Conservation (phyloP, 2,888 invertebrate genomes). For the Calliopum simillimum region DNA sequence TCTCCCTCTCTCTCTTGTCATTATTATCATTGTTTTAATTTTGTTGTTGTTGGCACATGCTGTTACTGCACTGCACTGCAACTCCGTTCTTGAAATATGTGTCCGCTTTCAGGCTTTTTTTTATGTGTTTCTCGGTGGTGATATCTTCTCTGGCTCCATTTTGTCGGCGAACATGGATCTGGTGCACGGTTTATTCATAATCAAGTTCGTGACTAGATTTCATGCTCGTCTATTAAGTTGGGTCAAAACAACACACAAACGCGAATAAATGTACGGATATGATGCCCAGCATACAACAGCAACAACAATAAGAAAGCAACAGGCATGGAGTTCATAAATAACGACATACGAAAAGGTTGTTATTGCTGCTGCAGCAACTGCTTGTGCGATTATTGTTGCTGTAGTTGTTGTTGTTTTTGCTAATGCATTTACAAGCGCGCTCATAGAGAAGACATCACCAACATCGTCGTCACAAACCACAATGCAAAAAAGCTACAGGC, state of each 20-base stretch:
- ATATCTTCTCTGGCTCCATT: conserved; percentile 65
- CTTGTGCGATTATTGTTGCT: conserved; percentile 16
- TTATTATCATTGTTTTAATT: neutral
- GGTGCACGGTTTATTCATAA: conserved; percentile 69
- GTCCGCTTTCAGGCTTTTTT: conserved; percentile 13
- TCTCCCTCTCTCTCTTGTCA: too few species aligned
- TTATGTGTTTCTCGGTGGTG: conserved; percentile 40
- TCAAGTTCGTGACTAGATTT: conserved; percentile 70
- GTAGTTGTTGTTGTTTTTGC: conserved; percentile 16
- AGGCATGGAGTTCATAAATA: conserved; percentile 35
- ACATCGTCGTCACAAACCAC: too few species aligned
- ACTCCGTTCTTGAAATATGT: neutral
- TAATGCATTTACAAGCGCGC: conserved; percentile 3
- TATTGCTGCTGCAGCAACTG: conserved; percentile 21
- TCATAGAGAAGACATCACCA: too few species aligned
- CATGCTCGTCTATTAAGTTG: conserved; percentile 70
- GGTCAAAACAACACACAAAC: conserved; percentile 63
- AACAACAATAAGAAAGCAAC: conserved; percentile 16
- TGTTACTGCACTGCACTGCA: conserved; percentile 15
- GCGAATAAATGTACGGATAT: conserved; percentile 13
- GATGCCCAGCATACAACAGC: conserved; percentile 4
- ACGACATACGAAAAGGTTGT: conserved; percentile 29
- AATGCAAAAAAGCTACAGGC: neutral
- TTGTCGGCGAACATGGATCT: conserved; percentile 69
- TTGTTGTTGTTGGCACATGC: neutral